Evolutionary conservation across 1,140 invertebrate genomes (phyloP).

Genomic region (Anastrepha ludens): DNA sequence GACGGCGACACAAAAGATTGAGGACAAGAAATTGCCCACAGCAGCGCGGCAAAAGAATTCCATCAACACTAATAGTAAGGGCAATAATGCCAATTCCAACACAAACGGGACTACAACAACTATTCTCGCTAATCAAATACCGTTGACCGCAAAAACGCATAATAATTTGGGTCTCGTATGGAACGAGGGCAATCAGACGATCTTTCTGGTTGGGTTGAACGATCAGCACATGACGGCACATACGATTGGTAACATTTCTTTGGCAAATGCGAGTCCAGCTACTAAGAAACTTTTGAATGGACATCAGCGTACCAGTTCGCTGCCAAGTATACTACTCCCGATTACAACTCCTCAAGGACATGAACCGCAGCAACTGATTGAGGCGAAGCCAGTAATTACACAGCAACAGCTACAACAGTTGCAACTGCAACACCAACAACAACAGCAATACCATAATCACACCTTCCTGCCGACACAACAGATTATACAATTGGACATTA

Average conservation of each 20-base stretch:
- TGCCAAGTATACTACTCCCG: conserved; percentile 71
- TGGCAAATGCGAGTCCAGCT: conserved; percentile 66
- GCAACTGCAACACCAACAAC: conserved; percentile 63
- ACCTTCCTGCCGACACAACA: conserved; percentile 63
- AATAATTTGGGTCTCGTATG: conserved; percentile 71
- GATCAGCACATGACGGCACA: conserved; percentile 72
- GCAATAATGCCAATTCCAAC: neutral
- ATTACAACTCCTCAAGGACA: conserved; percentile 57
- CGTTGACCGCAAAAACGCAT: conserved; percentile 58
- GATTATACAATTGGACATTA: conserved; percentile 74
- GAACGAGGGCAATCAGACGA: conserved; percentile 73
- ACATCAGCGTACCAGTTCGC: conserved; percentile 69
- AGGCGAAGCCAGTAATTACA: conserved; percentile 68
- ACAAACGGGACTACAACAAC: conserved; percentile 46
- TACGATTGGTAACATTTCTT: conserved; percentile 69
- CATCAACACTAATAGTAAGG: neutral
- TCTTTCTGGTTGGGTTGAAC: conserved; percentile 70
- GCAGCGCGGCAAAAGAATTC: conserved; percentile 45
- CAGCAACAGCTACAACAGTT: conserved; percentile 62
- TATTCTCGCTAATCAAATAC: conserved; percentile 59
- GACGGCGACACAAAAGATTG: conserved; percentile 16
- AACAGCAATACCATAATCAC: conserved; percentile 57
- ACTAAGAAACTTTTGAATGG: conserved; percentile 70
- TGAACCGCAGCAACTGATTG: conserved; percentile 59
- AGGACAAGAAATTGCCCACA: conserved; percentile 33